phyloP scores from a whole-genome alignment of 2,797 vertebrate genomes.

The Podarcis lilfordi region DNA sequence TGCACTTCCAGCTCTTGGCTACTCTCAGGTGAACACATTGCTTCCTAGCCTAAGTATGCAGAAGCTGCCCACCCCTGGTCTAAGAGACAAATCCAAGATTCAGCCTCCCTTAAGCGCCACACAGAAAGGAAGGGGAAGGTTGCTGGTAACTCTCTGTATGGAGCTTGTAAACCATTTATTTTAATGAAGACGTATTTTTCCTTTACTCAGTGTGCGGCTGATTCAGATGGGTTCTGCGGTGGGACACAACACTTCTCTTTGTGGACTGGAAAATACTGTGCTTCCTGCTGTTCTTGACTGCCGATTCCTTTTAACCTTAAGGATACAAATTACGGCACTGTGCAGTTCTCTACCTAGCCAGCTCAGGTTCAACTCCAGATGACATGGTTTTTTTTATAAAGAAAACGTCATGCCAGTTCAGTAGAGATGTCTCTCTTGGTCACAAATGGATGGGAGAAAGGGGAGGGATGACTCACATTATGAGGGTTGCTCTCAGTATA shows the following conservation, averaged over 20 bases:
- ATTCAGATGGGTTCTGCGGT: too few species aligned
- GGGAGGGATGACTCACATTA: too few species aligned
- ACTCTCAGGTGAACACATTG: background rate
- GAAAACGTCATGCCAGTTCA: background rate
- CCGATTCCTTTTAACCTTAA: background rate
- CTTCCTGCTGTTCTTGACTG: background rate
- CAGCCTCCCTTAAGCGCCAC: background rate
- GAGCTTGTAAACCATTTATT: background rate
- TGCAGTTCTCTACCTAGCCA: background rate
- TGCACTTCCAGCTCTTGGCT: background rate
- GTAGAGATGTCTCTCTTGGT: background rate
- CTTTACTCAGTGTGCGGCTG: too few species aligned
- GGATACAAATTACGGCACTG: background rate
- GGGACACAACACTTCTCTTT: background rate
- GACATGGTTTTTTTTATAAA: background rate
- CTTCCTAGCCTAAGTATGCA: background rate
- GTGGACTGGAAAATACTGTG: background rate
- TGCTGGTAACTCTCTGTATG: background rate
- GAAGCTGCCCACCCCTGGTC: background rate
- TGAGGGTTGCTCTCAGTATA: too few species aligned
- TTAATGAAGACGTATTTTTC: background rate
- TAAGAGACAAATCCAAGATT: background rate
- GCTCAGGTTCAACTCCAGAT: background rate
- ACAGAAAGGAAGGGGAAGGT: too few species aligned
- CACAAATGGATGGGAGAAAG: background rate